Percentiles rank a stretch among this genome's conserved stretches.
phyloP scores from a whole-genome alignment of 2,797 vertebrate species.

The Leucoraja ocellata region DNA sequence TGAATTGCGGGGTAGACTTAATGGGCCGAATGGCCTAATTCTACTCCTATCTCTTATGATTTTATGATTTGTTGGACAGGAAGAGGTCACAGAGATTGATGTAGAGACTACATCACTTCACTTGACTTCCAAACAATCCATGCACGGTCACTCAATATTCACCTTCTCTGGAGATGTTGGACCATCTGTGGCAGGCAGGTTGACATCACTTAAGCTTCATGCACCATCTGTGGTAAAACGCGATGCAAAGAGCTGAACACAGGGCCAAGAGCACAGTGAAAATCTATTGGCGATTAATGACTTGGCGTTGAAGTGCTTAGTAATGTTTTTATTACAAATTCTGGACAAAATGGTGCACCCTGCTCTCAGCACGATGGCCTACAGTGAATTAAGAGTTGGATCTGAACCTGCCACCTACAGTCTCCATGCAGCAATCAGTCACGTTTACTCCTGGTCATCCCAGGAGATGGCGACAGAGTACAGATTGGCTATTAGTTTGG shows the following conservation, averaged over 20 bases:
- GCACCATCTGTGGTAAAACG: background rate
- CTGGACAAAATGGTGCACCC: background rate
- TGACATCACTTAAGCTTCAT: background rate
- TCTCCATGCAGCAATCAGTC: background rate
- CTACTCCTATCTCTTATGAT: too few relatives aligned
- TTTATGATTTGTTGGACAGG: too few relatives aligned
- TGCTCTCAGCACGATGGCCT: background rate
- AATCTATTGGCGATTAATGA: background rate
- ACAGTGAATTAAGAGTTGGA: background rate
- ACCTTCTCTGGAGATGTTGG: background rate
- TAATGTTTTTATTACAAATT: background rate
- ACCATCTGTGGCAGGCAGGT: background rate
- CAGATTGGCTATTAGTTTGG: background rate
- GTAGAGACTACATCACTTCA: too few relatives aligned
- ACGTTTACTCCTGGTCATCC: background rate
- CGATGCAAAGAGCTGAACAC: background rate
- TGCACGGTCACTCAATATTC: background rate
- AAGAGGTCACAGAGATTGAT: too few relatives aligned
- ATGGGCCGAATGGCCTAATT: too few relatives aligned
- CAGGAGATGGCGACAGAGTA: conserved; percentile 11
- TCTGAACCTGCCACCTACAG: background rate
- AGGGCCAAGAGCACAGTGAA: background rate
- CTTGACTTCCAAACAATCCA: background rate
- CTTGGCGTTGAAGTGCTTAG: background rate
- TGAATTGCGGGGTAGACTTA: too few relatives aligned